phyloP scores from a whole-genome alignment of 2,888 invertebrate genomes.

The Strigamia crassipes region DNA sequence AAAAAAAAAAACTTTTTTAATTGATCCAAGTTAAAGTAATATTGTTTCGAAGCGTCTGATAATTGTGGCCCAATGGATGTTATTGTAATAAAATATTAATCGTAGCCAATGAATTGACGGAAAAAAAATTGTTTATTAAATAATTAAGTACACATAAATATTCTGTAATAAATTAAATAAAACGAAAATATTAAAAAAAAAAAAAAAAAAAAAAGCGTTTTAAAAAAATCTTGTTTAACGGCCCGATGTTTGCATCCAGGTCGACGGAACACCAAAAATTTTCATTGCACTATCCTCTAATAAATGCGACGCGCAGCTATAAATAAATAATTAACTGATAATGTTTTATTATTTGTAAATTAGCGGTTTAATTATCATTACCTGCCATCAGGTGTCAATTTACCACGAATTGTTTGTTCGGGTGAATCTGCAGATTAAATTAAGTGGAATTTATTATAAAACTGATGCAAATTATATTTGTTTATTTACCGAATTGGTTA shows the following conservation, averaged over 20 bases:
- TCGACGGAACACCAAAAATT: constrained; percentile 49
- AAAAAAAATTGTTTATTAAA: neutral
- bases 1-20: neutral
- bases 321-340: neutral
- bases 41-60: neutral
- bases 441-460: neutral
- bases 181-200: neutral
- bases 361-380: neutral
- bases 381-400: neutral
- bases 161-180: neutral
- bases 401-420: neutral
- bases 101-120: neutral
- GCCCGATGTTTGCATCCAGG: constrained; percentile 13
- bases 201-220: neutral
- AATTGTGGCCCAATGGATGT: constrained; percentile 19
- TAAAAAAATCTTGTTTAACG: neutral
- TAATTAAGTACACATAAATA: constrained; percentile 11
- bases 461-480: neutral
- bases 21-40: neutral
- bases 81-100: constrained; percentile 20
- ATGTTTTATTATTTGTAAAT: too few relatives aligned
- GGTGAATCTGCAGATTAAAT: neutral
- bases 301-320: constrained; percentile 4
- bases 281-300: constrained; percentile 47
- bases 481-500: neutral